These are phyloP conservation scores for Uloborus diversus DNA, from an alignment of 1,140 invertebrate species.

Conservation along the genomic window DNA sequence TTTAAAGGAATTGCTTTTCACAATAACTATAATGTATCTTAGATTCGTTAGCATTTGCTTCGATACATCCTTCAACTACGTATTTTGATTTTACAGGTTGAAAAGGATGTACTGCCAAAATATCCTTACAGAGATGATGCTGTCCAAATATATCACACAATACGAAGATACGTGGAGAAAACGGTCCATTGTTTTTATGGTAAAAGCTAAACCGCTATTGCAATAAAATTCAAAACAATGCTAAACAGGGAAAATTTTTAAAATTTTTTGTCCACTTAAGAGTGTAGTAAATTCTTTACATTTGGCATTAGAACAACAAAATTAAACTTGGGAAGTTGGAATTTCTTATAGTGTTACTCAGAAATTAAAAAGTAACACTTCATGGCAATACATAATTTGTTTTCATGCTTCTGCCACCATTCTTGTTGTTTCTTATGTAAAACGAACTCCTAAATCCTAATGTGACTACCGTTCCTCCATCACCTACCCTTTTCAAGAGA, in stretches of 20 bases:
- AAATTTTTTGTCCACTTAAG: too few species aligned
- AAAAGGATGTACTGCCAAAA: constrained; percentile 64
- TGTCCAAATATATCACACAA: constrained; percentile 64
- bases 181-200: constrained; percentile 66
- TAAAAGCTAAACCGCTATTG: too few species aligned
- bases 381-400: too few species aligned
- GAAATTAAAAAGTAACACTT: not conserved
- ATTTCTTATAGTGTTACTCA: not conserved
- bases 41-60: not conserved
- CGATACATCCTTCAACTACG: not conserved
- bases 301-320: not conserved
- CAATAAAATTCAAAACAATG: too few species aligned
- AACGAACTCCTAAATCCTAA: too few species aligned
- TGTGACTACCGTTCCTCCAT: too few species aligned
- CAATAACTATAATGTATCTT: not conserved
- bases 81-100: constrained; percentile 58
- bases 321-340: not conserved
- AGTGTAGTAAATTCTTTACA: too few species aligned
- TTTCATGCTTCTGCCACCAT: too few species aligned
- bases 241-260: too few species aligned
- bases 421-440: too few species aligned
- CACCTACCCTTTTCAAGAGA: too few species aligned
- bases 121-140: constrained; percentile 70
- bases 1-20: not conserved
- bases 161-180: constrained; percentile 66